Percentiles rank a stretch among this genome's conserved stretches.
phyloP scores from a whole-genome alignment of 64 coral and sea anemone species.

The Actinia equina region DNA sequence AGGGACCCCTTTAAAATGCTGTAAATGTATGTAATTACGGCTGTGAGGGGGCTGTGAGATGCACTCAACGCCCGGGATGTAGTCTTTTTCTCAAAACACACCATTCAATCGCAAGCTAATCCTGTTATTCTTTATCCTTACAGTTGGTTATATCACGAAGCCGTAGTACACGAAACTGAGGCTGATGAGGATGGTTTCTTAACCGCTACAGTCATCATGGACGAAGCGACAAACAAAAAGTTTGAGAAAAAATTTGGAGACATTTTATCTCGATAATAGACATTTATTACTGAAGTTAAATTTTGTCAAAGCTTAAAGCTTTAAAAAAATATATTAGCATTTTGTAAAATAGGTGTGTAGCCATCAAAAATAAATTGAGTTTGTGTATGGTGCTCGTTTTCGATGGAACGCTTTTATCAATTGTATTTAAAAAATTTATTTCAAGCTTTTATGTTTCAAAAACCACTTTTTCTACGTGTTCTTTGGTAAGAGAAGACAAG shows the following conservation, averaged over 20 bases:
- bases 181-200: slow-evolving; percentile 78
- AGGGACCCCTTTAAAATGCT: too few species aligned
- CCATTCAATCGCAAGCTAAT: not conserved
- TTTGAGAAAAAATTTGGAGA: slow-evolving; percentile 86
- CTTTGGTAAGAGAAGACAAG: slow-evolving; percentile 50
- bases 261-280: slow-evolving; percentile 11
- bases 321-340: not conserved
- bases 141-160: slow-evolving; percentile 95
- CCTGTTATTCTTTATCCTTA: not conserved
- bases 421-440: not conserved
- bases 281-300: not conserved
- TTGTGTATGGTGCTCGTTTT: not conserved
- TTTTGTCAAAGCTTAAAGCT: not conserved
- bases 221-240: slow-evolving; percentile 72
- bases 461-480: slow-evolving; percentile 70
- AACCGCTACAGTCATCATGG: slow-evolving; percentile 84
- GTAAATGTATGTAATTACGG: too few species aligned
- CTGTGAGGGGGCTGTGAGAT: too few species aligned
- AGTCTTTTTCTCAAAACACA: not conserved
- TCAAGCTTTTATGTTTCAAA: slow-evolving; percentile 45
- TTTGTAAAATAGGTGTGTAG: not conserved
- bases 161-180: slow-evolving; percentile 72
- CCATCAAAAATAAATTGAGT: not conserved
- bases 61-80: too few species aligned
- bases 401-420: too few species aligned